A percentile compares a stretch with the other conserved stretches of the same genome.
Conservation (phyloP, 2,888 invertebrate species). For the Drosophila affinis region DNA sequence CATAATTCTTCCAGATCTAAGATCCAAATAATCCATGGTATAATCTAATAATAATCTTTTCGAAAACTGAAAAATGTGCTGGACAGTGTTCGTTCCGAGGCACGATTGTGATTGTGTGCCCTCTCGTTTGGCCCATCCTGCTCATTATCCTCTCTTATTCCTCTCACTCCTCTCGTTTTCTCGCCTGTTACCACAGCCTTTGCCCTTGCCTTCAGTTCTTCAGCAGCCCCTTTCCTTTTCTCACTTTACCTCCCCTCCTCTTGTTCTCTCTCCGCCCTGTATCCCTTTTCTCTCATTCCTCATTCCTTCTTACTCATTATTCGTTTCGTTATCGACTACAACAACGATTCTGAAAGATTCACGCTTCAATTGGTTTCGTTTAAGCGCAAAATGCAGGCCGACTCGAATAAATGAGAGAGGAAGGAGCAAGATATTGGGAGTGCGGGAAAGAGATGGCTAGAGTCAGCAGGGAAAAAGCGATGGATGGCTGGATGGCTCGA, state of each 20-base stretch:
- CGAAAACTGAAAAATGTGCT: slow-evolving; percentile 7
- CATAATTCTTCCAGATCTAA: neutral
- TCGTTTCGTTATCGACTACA: slow-evolving; percentile 56
- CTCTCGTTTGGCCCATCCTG: slow-evolving; percentile 1
- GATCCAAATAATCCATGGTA: neutral
- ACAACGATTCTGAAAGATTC: slow-evolving; percentile 70
- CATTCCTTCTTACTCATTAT: slow-evolving; percentile 50
- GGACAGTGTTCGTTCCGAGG: slow-evolving; percentile 10
- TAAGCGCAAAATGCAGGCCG: slow-evolving; percentile 70
- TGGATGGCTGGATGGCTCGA: neutral
- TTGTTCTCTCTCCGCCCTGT: no score
- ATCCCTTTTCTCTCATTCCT: slow-evolving; percentile 5
- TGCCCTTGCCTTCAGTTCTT: slow-evolving; percentile 3
- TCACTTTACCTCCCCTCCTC: neutral
- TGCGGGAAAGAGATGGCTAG: neutral
- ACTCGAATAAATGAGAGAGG: slow-evolving; percentile 1
- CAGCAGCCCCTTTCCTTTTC: neutral
- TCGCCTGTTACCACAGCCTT: slow-evolving; percentile 15
- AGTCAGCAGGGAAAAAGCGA: no score
- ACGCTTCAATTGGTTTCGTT: slow-evolving; percentile 77
- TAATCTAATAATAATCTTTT: slow-evolving; percentile 22
- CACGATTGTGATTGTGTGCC: slow-evolving; percentile 14
- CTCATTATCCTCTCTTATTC: slow-evolving; percentile 9
- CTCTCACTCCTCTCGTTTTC: neutral
- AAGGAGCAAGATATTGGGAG: neutral